Conservation (phyloP, 1,140 invertebrate genomes). For the Orius insidiosus region DNA sequence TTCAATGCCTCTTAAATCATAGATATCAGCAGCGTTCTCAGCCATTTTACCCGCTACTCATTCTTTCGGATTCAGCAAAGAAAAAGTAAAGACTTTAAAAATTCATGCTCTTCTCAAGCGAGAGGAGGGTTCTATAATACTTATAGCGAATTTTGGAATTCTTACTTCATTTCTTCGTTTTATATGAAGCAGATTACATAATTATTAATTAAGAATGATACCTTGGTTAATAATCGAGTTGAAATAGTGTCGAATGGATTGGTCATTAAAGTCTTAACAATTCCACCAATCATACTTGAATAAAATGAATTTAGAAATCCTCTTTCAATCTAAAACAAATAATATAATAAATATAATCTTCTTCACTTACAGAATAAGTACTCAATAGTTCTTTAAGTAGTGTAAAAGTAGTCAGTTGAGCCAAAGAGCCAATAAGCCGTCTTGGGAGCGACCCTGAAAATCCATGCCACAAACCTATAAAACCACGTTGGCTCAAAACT, state of each 20-base stretch:
- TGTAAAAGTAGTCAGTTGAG: slow-evolving; percentile 69
- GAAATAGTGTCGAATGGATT: slow-evolving; percentile 83
- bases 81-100: too few relatives aligned
- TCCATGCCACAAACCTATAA: slow-evolving; percentile 54
- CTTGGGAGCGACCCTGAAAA: slow-evolving; percentile 54
- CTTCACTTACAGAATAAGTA: slow-evolving; percentile 28
- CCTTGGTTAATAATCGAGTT: slow-evolving; percentile 84
- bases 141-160: too few relatives aligned
- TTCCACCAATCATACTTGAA: slow-evolving; percentile 58
- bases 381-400: slow-evolving; percentile 41
- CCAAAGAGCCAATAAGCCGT: slow-evolving; percentile 63
- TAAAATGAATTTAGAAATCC: slow-evolving; percentile 45
- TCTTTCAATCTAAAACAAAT: slow-evolving; percentile 1
- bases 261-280: slow-evolving; percentile 60
- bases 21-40: too few relatives aligned
- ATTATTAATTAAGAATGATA: slow-evolving; percentile 25
- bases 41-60: too few relatives aligned
- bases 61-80: too few relatives aligned
- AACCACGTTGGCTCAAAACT: too few relatives aligned
- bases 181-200: too few relatives aligned
- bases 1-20: too few relatives aligned
- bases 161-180: too few relatives aligned
- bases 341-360: neutral
- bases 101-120: too few relatives aligned
- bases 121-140: too few relatives aligned